These are phyloP conservation scores for Eidolon dupreanum DNA, from an alignment of 2,797 vertebrate species.

Conservation along the genomic window DNA sequence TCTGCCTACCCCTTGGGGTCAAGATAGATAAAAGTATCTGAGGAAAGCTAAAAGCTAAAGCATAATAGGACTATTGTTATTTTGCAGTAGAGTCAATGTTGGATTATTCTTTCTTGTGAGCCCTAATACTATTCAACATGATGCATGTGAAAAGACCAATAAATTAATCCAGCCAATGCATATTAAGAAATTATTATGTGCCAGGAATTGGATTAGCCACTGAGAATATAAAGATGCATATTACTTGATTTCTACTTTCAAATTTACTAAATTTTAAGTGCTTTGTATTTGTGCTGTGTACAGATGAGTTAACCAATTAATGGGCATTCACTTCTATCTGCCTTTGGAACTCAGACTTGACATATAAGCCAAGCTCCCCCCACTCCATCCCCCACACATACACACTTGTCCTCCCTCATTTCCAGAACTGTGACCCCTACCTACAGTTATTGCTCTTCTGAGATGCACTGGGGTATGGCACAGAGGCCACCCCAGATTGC, in stretches of 20 bases:
- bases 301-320: background rate
- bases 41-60: background rate
- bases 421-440: background rate
- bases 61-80: background rate
- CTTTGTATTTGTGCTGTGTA: background rate
- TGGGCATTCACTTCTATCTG: background rate
- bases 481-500: background rate
- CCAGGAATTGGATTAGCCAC: background rate
- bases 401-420: background rate
- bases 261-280: background rate
- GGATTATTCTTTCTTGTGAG: background rate
- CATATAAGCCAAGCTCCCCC: background rate
- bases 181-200: background rate
- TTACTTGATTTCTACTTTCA: background rate
- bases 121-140: background rate
- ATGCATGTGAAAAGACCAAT: background rate
- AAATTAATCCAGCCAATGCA: background rate
- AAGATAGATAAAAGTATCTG: background rate
- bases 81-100: background rate
- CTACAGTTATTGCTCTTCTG: background rate
- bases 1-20: background rate
- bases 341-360: background rate
- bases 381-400: too few relatives aligned
- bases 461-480: background rate
- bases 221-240: background rate